A percentile compares a stretch with the other conserved stretches of the same genome.
Conservation (phyloP, 2,797 vertebrate species). For the Oryzias sinensis region DNA sequence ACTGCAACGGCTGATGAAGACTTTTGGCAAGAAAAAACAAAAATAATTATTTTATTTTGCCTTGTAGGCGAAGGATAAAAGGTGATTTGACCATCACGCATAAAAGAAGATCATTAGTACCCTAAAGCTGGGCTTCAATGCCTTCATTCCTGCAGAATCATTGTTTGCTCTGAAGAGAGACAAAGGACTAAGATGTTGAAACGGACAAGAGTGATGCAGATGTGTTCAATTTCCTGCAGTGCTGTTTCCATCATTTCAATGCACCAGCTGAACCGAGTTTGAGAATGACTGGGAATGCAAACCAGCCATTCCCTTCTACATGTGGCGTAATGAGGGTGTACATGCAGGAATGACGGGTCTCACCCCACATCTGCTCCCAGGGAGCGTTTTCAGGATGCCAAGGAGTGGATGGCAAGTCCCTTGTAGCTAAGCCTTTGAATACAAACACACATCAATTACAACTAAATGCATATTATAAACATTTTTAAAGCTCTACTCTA, state of each 20-base stretch:
- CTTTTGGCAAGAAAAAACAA: slow-evolving; percentile 33
- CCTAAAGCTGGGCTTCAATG: slow-evolving; percentile 1
- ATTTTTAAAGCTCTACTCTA: slow-evolving; percentile 1
- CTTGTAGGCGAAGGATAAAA: background rate
- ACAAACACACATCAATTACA: slow-evolving; percentile 16
- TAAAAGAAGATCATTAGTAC: slow-evolving; percentile 9
- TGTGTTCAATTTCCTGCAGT: slow-evolving; percentile 72
- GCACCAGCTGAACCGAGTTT: slow-evolving; percentile 52
- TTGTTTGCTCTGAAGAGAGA: slow-evolving; percentile 18
- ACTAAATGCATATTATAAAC: slow-evolving; percentile 21
- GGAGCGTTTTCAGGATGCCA: slow-evolving; percentile 30
- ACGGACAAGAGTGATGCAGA: slow-evolving; percentile 68
- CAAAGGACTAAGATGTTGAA: slow-evolving; percentile 36
- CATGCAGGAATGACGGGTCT: slow-evolving; percentile 56
- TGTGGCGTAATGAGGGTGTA: slow-evolving; percentile 57
- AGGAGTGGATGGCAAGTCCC: slow-evolving; percentile 17
- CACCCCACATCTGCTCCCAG: slow-evolving; percentile 55
- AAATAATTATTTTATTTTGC: slow-evolving; percentile 1
- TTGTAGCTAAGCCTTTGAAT: slow-evolving; percentile 10
- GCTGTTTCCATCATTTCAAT: slow-evolving; percentile 72
- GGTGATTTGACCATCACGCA: slow-evolving; percentile 24
- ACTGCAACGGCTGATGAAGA: slow-evolving; percentile 44
- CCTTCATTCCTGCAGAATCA: slow-evolving; percentile 9
- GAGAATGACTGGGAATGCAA: slow-evolving; percentile 67
- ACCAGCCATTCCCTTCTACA: slow-evolving; percentile 57